Conservation (phyloP, 2,113 vertebrate species). For the Notechis scutatus region DNA sequence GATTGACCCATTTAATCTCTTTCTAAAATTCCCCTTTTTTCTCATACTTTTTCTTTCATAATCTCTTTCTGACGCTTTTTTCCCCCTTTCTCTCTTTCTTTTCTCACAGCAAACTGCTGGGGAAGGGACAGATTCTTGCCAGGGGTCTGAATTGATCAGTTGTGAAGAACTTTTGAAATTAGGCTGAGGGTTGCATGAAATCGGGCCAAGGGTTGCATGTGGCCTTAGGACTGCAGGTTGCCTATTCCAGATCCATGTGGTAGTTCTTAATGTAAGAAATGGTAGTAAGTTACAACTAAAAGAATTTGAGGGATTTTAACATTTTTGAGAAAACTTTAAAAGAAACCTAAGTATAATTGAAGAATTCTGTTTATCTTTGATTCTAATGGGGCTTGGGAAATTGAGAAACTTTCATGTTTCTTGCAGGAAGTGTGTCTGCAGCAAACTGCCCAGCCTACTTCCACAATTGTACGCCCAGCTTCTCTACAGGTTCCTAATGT, state of each 20-base stretch:
- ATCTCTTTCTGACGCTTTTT: background rate
- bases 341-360: background rate
- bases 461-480: conserved; percentile 95
- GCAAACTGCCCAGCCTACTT: conserved; percentile 90
- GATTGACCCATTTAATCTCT: background rate
- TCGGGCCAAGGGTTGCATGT: background rate
- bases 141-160: background rate
- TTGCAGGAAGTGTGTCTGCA: conserved; percentile 90
- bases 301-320: background rate
- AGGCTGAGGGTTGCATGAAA: background rate
- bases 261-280: background rate
- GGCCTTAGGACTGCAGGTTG: background rate
- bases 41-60: background rate
- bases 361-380: background rate
- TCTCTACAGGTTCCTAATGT: conserved; percentile 98
- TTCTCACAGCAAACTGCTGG: background rate
- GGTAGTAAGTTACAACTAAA: background rate
- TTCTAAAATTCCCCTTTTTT: background rate
- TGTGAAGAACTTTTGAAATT: background rate
- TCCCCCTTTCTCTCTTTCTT: background rate
- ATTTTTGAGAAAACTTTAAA: background rate
- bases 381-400: background rate
- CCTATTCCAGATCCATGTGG: background rate
- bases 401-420: conserved; percentile 43
- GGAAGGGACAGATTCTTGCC: background rate